Conservation (phyloP, 2,797 vertebrate species). For the Tolypeutes matacus region DNA sequence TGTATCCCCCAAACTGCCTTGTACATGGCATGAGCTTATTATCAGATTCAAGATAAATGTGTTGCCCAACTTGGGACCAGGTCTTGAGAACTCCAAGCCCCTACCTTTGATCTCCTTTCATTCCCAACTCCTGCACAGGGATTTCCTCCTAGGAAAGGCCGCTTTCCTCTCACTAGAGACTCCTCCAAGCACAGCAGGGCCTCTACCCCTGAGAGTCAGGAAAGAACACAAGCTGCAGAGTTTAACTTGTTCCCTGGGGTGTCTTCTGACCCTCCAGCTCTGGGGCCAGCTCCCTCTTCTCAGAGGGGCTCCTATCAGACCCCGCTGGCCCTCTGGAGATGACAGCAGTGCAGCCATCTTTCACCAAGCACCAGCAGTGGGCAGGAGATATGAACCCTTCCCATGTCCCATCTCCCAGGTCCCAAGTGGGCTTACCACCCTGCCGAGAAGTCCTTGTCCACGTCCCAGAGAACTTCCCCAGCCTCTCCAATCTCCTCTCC, state of each 20-base stretch:
- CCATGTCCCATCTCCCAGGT: background rate
- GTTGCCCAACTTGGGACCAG: accelerated
- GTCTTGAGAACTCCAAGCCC: background rate
- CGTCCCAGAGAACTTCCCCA: background rate
- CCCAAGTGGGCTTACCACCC: background rate
- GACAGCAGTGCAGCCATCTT: background rate
- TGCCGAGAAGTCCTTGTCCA: background rate
- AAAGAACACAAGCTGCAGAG: too few relatives aligned
- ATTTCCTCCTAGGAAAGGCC: background rate
- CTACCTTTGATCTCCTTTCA: background rate
- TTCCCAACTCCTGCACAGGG: background rate
- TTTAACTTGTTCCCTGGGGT: background rate
- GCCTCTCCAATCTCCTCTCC: too few relatives aligned
- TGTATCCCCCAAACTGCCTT: too few relatives aligned
- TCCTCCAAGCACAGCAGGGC: accelerated
- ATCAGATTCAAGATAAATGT: background rate
- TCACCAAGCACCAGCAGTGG: accelerated
- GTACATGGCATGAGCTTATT: accelerated
- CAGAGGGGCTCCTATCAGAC: background rate
- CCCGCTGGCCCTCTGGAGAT: background rate
- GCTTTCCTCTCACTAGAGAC: background rate
- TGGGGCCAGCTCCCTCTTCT: background rate
- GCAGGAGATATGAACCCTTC: accelerated
- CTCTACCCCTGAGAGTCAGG: background rate
- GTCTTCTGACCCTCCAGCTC: background rate